These are phyloP conservation scores for Notarius lentiginosus DNA, from an alignment of 2,113 vertebrate species.

Conservation along the genomic window DNA sequence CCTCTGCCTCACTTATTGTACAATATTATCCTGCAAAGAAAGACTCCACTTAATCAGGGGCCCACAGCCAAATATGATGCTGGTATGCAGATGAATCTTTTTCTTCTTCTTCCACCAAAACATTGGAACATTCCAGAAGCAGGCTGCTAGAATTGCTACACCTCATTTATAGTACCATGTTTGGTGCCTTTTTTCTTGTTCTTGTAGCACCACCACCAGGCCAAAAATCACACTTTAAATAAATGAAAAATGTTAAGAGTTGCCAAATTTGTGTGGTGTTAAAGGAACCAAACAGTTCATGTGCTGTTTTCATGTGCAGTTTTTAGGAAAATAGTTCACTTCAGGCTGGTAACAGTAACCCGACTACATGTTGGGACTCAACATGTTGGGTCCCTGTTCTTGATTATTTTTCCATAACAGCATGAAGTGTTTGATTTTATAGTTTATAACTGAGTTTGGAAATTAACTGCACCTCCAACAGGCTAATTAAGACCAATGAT, in stretches of 20 bases:
- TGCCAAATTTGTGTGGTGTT: background rate
- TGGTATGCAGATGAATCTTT: background rate
- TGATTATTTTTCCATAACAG: background rate
- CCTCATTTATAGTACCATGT: background rate
- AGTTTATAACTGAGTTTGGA: too few species aligned
- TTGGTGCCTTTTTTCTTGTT: background rate
- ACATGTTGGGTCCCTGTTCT: background rate
- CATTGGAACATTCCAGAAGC: background rate
- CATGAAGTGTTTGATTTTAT: background rate
- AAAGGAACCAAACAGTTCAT: background rate
- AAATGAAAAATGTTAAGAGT: background rate
- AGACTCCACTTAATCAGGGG: background rate
- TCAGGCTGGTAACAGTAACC: background rate
- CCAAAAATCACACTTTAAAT: background rate
- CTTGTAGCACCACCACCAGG: slow-evolving; percentile 16
- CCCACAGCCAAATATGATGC: background rate
- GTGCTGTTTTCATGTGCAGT: background rate
- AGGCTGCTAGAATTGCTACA: background rate
- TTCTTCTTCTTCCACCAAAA: background rate
- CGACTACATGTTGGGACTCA: background rate
- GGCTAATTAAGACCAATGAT: too few species aligned
- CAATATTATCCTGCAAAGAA: background rate
- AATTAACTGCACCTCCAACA: too few species aligned
- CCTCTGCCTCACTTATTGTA: background rate
- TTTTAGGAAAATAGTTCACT: background rate